Base-by-base conservation (phyloP, 2,113 vertebrate species). In the Okapia johnstoni region DNA sequence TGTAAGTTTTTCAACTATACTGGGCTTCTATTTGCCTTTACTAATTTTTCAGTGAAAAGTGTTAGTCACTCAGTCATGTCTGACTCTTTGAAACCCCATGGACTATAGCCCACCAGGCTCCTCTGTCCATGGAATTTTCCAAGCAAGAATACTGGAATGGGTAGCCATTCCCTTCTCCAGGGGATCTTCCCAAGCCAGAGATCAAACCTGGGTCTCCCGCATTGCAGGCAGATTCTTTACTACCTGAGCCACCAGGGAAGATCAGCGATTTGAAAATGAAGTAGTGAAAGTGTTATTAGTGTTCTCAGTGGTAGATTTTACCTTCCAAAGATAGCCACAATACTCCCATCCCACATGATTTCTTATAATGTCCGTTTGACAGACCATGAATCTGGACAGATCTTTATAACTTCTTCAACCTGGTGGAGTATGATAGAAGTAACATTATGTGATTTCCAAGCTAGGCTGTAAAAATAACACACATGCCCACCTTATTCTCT, bases 1-100 rank as follows among this genome's bases (percentile, higher is more conserved):
- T 89, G 84, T 25, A 79, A 36, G 61, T 26, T 70, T 81, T 95
- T 94, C 63, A 96, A 94, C 50, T n/a, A 95, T 61, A n/a, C 8
- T 60, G 54, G 28, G 3, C 57, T 90, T 92, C n/a, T 63, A 36
- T n/a, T 86, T 95, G 25, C 40, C 4, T 8, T 83, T 77, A 73
- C 46, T 36, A n/a, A 80, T 79, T 73, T 96, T 90, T 83, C 55
- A 2, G 48, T 36, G 33, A 19, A 66, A n/a, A 8, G 16, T 66
- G 61, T 66, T 66, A n/a, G 10, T 70, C 0, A 0, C 66, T 70
- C n/a, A 23, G 19, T 70, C 10, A 23, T 70, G 66, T 40, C 66
- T 6, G 1, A 40, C n/a, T 70, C n/a, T 70, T 70, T 40, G 66
- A 10, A 23, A 40, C 10, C n/a, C 40, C 40, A 40, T 40, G 40